These are phyloP conservation scores for Eurytoma californica DNA, from an alignment of 2,888 invertebrate species.

Conservation along the genomic window DNA sequence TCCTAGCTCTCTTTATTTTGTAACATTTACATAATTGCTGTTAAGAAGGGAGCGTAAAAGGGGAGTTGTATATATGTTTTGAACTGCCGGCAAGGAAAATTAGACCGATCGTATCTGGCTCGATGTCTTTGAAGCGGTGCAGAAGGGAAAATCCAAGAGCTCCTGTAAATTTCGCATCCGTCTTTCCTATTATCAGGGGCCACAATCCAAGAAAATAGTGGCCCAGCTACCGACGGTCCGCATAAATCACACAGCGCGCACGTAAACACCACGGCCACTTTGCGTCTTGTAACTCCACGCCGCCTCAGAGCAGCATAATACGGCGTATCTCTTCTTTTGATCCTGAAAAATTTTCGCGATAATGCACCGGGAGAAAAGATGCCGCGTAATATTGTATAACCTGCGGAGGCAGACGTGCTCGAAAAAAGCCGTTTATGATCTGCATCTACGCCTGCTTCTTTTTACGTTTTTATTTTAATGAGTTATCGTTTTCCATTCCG, in stretches of 20 bases:
- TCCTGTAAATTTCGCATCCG: constrained; percentile 21
- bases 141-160: constrained; percentile 10
- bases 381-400: neutral
- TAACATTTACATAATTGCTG: constrained; percentile 9
- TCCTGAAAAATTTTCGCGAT: constrained; percentile 17
- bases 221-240: constrained; percentile 13
- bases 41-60: too few species aligned
- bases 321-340: constrained; percentile 2
- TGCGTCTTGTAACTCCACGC: constrained; percentile 19
- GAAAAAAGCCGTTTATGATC: neutral
- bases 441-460: too few species aligned
- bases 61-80: too few species aligned
- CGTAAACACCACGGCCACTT: constrained; percentile 40
- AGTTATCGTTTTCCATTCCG: too few species aligned
- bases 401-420: neutral
- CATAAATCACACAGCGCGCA: constrained; percentile 31
- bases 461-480: too few species aligned
- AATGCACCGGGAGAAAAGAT: constrained; percentile 7
- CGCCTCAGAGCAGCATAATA: neutral
- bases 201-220: constrained; percentile 43
- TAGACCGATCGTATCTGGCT: constrained; percentile 29
- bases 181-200: constrained; percentile 32
- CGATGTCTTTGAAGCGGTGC: constrained; percentile 1
- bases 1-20: neutral
- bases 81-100: constrained; percentile 9